These are phyloP conservation scores for Chironomus striatipennis DNA, from an alignment of 1,140 invertebrate genomes.

Conservation along the genomic window DNA sequence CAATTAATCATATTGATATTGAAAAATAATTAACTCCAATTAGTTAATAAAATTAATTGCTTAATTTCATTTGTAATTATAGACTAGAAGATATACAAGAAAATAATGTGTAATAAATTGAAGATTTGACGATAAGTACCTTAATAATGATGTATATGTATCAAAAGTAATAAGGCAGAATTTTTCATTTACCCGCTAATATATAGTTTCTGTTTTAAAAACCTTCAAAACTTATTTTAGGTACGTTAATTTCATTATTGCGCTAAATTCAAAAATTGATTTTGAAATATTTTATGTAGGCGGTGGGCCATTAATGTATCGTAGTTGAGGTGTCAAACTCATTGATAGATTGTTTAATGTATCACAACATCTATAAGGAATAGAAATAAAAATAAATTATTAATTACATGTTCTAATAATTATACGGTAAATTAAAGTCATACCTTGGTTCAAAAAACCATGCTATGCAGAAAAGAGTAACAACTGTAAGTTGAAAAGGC, in stretches of 20 bases:
- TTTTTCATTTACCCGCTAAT: too few species aligned
- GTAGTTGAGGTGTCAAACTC: constrained; percentile 72
- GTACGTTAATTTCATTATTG: background rate
- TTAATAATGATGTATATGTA: too few species aligned
- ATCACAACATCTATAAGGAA: constrained; percentile 61
- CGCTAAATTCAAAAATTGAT: background rate
- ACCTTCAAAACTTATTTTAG: background rate
- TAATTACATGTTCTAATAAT: too few species aligned
- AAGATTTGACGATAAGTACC: too few species aligned
- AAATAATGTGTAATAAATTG: too few species aligned
- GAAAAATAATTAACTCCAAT: too few species aligned
- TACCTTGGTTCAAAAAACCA: constrained; percentile 66
- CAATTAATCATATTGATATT: too few species aligned
- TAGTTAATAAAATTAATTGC: too few species aligned
- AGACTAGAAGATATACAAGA: too few species aligned
- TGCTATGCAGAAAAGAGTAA: constrained; percentile 70
- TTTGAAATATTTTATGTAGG: constrained; percentile 53
- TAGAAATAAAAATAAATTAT: constrained; percentile 33
- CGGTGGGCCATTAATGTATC: constrained; percentile 76
- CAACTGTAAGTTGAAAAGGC: constrained; percentile 71
- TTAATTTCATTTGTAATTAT: too few species aligned
- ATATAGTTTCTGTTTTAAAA: background rate
- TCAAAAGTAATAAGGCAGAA: too few species aligned
- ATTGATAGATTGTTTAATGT: constrained; percentile 71
- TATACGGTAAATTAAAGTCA: background rate